These are phyloP conservation scores for Drosophila lini DNA, from an alignment of 1,140 invertebrate species.

Conservation along the genomic window DNA sequence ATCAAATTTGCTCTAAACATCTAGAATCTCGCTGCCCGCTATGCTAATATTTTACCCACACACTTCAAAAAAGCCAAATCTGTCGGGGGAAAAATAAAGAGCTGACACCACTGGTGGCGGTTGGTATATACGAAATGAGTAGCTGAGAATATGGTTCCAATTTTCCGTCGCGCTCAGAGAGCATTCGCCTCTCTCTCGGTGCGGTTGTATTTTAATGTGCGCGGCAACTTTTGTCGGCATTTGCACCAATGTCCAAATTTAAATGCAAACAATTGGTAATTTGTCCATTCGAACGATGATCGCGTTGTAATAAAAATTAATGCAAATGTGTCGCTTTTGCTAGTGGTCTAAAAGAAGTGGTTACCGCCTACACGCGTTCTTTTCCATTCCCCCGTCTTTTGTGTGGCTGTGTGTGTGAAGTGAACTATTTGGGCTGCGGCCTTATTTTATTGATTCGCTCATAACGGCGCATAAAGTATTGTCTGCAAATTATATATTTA, in stretches of 20 bases:
- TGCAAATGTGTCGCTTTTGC: slow-evolving; percentile 6
- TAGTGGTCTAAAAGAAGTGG: slow-evolving; percentile 11
- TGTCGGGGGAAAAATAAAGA: too few species aligned
- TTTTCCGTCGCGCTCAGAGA: slow-evolving; percentile 6
- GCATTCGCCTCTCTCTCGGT: slow-evolving; percentile 45
- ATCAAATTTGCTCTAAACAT: too few species aligned
- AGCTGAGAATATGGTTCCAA: background rate
- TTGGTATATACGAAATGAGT: slow-evolving; percentile 2
- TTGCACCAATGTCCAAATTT: slow-evolving; percentile 37
- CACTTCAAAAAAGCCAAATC: too few species aligned
- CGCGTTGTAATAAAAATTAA: slow-evolving; percentile 3
- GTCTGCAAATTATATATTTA: slow-evolving; percentile 3
- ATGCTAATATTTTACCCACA: too few species aligned
- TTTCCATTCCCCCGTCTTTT: slow-evolving; percentile 6
- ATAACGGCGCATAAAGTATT: slow-evolving; percentile 9
- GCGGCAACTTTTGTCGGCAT: slow-evolving; percentile 51
- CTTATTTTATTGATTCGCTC: slow-evolving; percentile 2
- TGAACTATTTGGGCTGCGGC: slow-evolving; percentile 17
- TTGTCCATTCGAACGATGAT: slow-evolving; percentile 15
- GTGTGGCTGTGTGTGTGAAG: slow-evolving; percentile 17
- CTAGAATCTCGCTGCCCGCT: too few species aligned
- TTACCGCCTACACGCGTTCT: slow-evolving; percentile 21
- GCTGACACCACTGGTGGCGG: too few species aligned
- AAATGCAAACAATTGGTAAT: slow-evolving; percentile 47
- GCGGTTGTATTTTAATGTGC: slow-evolving; percentile 62